Evolutionary conservation across 2,888 invertebrate species (phyloP).

Genomic region (Laspeyria flexula): DNA sequence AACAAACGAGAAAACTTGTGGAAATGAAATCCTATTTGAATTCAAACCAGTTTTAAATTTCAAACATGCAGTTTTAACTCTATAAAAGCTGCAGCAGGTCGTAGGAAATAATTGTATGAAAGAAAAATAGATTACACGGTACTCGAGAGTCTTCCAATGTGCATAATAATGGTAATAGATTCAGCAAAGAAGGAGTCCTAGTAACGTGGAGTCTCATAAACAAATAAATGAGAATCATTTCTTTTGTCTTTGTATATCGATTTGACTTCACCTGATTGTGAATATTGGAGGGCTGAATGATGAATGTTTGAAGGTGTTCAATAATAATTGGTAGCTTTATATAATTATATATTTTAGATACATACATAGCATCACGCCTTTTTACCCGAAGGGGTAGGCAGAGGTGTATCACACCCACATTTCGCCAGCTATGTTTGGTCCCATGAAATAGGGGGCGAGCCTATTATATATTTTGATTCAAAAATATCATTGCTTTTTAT

Average conservation of each 20-base stretch:
- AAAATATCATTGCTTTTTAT: too few relatives aligned
- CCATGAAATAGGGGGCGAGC: too few relatives aligned
- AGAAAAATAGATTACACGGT: constrained; percentile 47
- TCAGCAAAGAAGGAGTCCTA: constrained; percentile 48
- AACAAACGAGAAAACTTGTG: constrained; percentile 1
- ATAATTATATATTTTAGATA: too few relatives aligned
- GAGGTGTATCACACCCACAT: too few relatives aligned
- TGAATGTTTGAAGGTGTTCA: background rate
- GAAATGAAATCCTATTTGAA: constrained; percentile 4
- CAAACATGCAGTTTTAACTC: constrained; percentile 15
- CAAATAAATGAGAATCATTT: constrained; percentile 38
- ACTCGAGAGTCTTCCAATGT: constrained; percentile 35
- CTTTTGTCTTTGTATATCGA: constrained; percentile 12
- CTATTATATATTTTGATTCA: too few relatives aligned
- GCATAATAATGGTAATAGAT: constrained; percentile 57
- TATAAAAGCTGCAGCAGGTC: constrained; percentile 23
- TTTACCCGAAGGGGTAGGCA: too few relatives aligned
- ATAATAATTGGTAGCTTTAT: too few relatives aligned
- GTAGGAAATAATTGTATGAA: constrained; percentile 26
- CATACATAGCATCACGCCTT: too few relatives aligned
- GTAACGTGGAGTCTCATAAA: constrained; percentile 22
- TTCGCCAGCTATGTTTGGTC: too few relatives aligned
- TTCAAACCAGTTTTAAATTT: constrained; percentile 7
- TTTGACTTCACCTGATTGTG: background rate
- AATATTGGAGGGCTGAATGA: background rate